Evolutionary conservation across 1,140 invertebrate genomes (phyloP).

Genomic region (Scaptomyza montana): DNA sequence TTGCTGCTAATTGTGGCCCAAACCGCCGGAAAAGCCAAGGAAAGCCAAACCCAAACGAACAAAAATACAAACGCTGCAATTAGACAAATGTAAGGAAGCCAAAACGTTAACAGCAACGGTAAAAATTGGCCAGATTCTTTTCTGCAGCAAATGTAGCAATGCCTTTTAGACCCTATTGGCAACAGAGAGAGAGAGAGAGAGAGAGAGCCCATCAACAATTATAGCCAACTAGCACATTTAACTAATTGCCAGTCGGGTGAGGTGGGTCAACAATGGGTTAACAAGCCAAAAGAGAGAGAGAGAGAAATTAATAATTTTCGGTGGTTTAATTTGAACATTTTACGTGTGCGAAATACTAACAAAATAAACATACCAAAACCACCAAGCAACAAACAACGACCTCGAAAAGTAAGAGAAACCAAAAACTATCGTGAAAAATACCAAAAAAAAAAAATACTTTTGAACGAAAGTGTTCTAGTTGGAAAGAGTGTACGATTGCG

Average conservation of each 20-base stretch:
- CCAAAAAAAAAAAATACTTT: not conserved
- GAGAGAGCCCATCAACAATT: constrained; percentile 33
- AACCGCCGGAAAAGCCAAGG: constrained; percentile 48
- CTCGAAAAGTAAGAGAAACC: constrained; percentile 6
- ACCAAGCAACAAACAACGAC: constrained; percentile 13
- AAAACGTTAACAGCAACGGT: constrained; percentile 5
- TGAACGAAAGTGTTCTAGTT: not conserved
- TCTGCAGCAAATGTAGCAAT: not conserved
- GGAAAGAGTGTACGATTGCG: too few species aligned
- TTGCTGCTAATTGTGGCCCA: constrained; percentile 64
- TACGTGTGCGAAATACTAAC: constrained; percentile 65
- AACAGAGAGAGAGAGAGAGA: too few species aligned
- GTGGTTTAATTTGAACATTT: constrained; percentile 67
- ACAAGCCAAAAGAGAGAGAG: constrained; percentile 24
- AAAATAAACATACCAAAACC: constrained; percentile 10
- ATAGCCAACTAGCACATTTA: constrained; percentile 70
- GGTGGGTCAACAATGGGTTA: constrained; percentile 29
- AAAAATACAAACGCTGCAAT: constrained; percentile 44
- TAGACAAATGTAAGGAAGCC: constrained; percentile 61
- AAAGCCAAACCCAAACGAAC: constrained; percentile 51
- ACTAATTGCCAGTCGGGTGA: constrained; percentile 56
- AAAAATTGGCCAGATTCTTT: constrained; percentile 36
- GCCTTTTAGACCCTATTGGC: constrained; percentile 20
- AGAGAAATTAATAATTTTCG: constrained; percentile 75
- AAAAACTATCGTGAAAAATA: constrained; percentile 11